phyloP scores from a whole-genome alignment of 2,797 vertebrate genomes.

The Sebastes hubbsi region DNA sequence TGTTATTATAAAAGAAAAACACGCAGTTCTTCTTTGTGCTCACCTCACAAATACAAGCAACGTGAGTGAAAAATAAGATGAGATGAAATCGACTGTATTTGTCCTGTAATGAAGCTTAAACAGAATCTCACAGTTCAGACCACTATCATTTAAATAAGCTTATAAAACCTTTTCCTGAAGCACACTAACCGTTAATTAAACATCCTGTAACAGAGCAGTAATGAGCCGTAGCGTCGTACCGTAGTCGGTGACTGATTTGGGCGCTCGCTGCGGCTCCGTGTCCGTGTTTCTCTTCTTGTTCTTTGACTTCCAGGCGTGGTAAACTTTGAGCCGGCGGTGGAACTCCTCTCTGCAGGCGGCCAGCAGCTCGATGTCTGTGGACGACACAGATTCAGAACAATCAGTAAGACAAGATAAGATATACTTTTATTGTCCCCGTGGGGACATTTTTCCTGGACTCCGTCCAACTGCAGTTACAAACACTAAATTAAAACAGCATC shows the following conservation, averaged over 20 bases:
- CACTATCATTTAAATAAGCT: not conserved
- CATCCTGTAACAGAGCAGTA: not conserved
- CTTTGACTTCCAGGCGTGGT: constrained; percentile 98
- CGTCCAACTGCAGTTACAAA: too few relatives aligned
- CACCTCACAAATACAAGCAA: not conserved
- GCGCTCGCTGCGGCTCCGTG: constrained; percentile 88
- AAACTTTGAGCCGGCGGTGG: constrained; percentile 96
- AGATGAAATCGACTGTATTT: too few relatives aligned
- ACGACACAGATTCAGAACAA: not conserved
- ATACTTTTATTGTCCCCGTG: too few relatives aligned
- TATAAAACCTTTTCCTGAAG: too few relatives aligned
- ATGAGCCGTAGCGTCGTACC: constrained; percentile 73
- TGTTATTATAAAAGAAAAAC: too few relatives aligned
- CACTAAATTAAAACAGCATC: too few relatives aligned
- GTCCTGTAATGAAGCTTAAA: not conserved
- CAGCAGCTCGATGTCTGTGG: constrained; percentile 93
- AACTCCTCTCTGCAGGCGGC: constrained; percentile 98
- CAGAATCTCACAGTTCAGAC: not conserved
- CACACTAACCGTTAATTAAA: not conserved
- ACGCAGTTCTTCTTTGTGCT: too few relatives aligned
- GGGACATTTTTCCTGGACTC: too few relatives aligned
- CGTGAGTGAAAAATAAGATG: not conserved
- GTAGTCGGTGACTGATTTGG: constrained; percentile 95
- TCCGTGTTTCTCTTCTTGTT: constrained; percentile 97
- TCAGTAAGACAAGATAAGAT: too few relatives aligned